Evolutionary conservation across 2,113 vertebrate genomes (phyloP).

Genomic region (Pomatorhinus ruficollis): DNA sequence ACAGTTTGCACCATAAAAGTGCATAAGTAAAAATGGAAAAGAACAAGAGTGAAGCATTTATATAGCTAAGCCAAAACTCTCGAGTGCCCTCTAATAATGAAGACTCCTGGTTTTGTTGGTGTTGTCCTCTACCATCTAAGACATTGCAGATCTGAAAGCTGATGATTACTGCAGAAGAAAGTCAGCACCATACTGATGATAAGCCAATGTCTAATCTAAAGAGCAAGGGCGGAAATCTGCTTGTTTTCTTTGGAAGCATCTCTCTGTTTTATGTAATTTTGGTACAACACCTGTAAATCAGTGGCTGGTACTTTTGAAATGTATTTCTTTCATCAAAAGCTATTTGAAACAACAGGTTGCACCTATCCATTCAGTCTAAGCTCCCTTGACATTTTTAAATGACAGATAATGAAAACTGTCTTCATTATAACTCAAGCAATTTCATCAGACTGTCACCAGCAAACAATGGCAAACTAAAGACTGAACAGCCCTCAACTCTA

Average conservation of each 20-base stretch:
- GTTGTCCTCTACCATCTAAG: background rate
- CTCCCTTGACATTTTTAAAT: conserved; percentile 60
- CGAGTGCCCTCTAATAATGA: background rate
- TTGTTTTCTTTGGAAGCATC: conserved; percentile 38
- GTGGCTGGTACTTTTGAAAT: conserved; percentile 39
- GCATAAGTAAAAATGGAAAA: background rate
- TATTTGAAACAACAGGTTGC: conserved; percentile 56
- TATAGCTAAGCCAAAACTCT: background rate
- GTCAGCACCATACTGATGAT: background rate
- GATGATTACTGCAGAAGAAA: background rate
- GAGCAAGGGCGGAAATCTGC: background rate
- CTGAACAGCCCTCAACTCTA: conserved; percentile 3
- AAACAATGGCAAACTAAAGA: conserved; percentile 60
- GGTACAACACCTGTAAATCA: conserved; percentile 35
- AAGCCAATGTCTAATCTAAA: background rate
- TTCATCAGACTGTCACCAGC: conserved; percentile 59
- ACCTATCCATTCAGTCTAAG: conserved; percentile 49
- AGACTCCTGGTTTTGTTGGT: background rate
- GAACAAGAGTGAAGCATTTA: background rate
- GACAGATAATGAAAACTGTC: conserved; percentile 64
- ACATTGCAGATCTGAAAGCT: background rate
- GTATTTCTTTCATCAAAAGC: conserved; percentile 47
- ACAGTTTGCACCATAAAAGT: background rate
- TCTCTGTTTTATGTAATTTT: conserved; percentile 50
- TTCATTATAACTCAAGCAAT: conserved; percentile 60